Base-by-base conservation (phyloP, 2,888 invertebrate species). In the Lagria hirta region DNA sequence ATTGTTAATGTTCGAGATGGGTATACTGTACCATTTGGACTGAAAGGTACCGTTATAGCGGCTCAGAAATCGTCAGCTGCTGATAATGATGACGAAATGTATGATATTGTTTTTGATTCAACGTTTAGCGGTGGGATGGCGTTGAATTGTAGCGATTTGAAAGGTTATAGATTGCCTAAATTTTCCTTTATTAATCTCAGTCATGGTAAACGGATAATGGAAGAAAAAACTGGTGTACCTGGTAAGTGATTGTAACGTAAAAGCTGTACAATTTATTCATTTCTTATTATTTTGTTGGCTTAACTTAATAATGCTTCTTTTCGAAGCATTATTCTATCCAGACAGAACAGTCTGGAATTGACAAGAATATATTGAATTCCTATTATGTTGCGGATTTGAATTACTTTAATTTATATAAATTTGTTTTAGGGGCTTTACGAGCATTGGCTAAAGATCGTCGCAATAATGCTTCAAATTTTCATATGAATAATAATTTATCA, bases 21-120 rank as follows among this genome's bases (percentile, higher is more conserved):
- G 34, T 86, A 82, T 62, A 79, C 85, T 1, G 88, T 91, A 8
- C 94, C 94, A 0, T 70, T 88, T 3, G 96, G 94, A 1, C 75
- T 81, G 5, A 80, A 82, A 49, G 98, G 97, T 15, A 95, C 92
- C 0, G 75, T 98, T 1, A 83, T 91, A n/a, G 90, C 81, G 0
- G 75, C 85, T 4, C 73, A 77, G 38, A 70, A 66, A 36, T 42
- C 63, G 0, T 32, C 52, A 10, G 48, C 49, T 2, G 59, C 52
- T 13, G 60, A 64, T 4, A 57, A 60, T 16, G 84, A 75, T 61
- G 79, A 75, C 61, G 79, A 73, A 32, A 74, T 84, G 37, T 89
- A 85, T 62, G 90, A 91, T 53, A 78, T 95, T 12, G 70, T 94
- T 41, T 93, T 93, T 64, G 94, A 95, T 61, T 74, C 81, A 48